Evolutionary conservation across 1,140 invertebrate species (phyloP), one percentile per base, ranked within the genome.

Genomic region (Bombus turneri): DNA sequence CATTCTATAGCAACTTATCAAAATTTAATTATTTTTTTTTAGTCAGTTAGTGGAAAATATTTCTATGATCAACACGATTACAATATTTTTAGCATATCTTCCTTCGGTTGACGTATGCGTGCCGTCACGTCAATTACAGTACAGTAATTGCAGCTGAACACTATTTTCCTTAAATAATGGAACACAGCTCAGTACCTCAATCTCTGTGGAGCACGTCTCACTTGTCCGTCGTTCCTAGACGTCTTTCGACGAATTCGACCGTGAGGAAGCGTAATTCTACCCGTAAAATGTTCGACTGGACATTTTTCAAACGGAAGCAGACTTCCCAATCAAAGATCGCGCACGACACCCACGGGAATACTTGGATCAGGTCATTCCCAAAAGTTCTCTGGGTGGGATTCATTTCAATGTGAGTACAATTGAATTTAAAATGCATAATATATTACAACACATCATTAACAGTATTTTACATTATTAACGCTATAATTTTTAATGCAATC

Each of bases 331-430:
- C 75, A n/a, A 41, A 71, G 13, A 13, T 31, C 22, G 39, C 37
- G 10, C 57, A 37, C 47, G 25, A 34, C 10, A 28, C 34, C 3
- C 34, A 62, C 10, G 31, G 43, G 1, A 47, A 76, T 34, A 39
- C 25, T 31, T 86, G 59, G n/a, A 15, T 71, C 0, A 71, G 59
- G 25, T 39, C 74, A 8, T 59, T 86, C 4, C 86, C 75, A 0
- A 74, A n/a, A 15, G 28, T 89, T n/a, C 13, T 89, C 3, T 71
- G 18, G 62, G n/a, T 68, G 31, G 47, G 31, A 15, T 31, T 85
- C 2, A 82, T 39, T 12, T 34, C 85, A 1, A 87, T 72, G 87
- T 88, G 53, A 89, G 87, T 88, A 59, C 1, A 4, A 12, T 34
- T 75, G 31, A n/a, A 31, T 47, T 75, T 53, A 9, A 74, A 47